Evolutionary conservation across 1,140 invertebrate genomes (phyloP), one percentile per base, ranked within the genome.

Genomic region (Drosophila miranda): DNA sequence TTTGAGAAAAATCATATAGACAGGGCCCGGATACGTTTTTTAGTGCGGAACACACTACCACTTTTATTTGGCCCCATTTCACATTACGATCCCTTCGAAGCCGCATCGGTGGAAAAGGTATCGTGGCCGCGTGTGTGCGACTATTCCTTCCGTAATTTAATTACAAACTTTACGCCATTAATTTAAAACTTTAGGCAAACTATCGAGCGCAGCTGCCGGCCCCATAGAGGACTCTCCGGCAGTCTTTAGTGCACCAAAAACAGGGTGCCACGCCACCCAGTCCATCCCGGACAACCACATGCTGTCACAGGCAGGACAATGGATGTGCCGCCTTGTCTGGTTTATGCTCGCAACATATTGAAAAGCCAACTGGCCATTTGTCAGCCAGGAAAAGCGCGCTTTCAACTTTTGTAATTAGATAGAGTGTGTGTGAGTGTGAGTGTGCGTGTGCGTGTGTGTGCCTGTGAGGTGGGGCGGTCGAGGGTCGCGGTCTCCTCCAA

Each of bases 141-240:
- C 68, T 66, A 74, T 80, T 66, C 64, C 66, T 80, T 66, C 61
- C 66, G 78, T 86, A 86, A 86, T 86, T 86, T 87, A 87, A 86
- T 86, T 86, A 86, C 62, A 86, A 86, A 86, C 74, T 86, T 86
- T 87, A 38, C 56, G 76, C 78, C 78, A 87, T 86, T 84, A 86
- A 84, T 87, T 86, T 81, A 51, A 73, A 86, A 86, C 78, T 86
- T 84, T 86, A 72, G 52, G 62, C 77, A 75, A 84, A 86, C 80
- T 77, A 66, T 76, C 69, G 76, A 73, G 76, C 76, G 59, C 81
- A 87, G 82, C 82, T 84, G 79, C 63, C 70, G 67, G 56, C 59
- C 14, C 16, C 11, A 23, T 21, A 41, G 45, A 63, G 48, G 23
- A 5, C 23, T 4, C 9, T 46, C 51, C 69, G 46, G 46, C 69